A percentile compares a stretch with the other conserved stretches of the same genome.
phyloP scores from a whole-genome alignment of 2,888 invertebrate species.

The Xanthia togata region DNA sequence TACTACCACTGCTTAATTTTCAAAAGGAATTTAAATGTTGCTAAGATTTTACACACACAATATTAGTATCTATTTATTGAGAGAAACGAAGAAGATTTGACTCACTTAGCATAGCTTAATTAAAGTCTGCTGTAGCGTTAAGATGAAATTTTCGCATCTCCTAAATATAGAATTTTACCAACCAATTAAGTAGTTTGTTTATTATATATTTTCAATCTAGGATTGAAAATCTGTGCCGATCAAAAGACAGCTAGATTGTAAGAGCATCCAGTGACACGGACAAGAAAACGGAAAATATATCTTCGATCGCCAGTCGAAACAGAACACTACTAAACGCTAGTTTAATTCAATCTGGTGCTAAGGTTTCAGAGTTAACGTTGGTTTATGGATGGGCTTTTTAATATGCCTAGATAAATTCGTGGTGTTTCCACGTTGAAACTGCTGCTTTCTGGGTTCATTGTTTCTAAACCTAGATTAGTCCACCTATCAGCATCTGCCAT shows the following conservation, averaged over 20 bases:
- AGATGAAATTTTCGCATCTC: background rate
- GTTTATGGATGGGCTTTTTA: conserved; percentile 29
- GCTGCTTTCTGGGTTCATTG: conserved; percentile 13
- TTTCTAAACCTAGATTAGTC: conserved; percentile 15
- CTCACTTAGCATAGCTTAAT: no score
- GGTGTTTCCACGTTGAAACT: conserved; percentile 1
- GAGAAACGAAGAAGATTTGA: background rate
- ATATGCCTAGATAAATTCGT: conserved; percentile 22
- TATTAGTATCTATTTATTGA: background rate
- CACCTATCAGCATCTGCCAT: background rate
- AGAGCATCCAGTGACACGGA: background rate
- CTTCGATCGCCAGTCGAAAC: background rate
- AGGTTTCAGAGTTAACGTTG: conserved; percentile 11
- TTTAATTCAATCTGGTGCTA: conserved; percentile 30
- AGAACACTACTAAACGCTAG: conserved; percentile 11
- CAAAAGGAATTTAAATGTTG: background rate
- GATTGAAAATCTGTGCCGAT: background rate
- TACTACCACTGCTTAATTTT: background rate
- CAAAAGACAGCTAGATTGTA: background rate
- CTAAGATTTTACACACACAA: background rate
- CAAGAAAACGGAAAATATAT: conserved; percentile 4
- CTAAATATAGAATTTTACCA: no score
- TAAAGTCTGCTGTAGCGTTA: background rate
- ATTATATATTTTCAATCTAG: background rate
- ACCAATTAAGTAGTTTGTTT: background rate